Percentiles rank a stretch among this genome's conserved stretches.
Evolutionary conservation across 2,888 invertebrate genomes (phyloP).

Genomic region (Tenthredo distinguenda): DNA sequence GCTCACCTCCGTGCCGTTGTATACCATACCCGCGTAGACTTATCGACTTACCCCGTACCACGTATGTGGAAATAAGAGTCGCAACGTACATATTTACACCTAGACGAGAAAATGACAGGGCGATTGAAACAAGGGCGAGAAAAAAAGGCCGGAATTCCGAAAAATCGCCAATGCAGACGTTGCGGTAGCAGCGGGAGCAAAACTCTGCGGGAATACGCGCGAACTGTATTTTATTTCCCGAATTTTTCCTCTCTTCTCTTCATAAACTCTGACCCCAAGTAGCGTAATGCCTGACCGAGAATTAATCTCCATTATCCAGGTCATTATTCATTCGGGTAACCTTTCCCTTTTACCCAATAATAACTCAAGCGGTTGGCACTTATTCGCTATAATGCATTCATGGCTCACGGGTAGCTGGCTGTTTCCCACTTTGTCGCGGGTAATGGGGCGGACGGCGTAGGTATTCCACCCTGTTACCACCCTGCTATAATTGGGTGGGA

Average conservation of each 20-base stretch:
- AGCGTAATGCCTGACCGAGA: slow-evolving; percentile 33
- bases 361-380: slow-evolving; percentile 59
- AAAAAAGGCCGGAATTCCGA: background rate
- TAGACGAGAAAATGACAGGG: no score
- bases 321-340: slow-evolving; percentile 51
- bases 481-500: slow-evolving; percentile 51
- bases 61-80: no score
- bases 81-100: no score
- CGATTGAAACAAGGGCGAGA: background rate
- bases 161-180: background rate
- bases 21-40: background rate
- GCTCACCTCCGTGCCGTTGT: background rate
- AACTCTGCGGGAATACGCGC: background rate
- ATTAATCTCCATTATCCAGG: slow-evolving; percentile 45
- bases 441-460: slow-evolving; percentile 56
- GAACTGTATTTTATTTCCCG: background rate
- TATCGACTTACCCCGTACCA: no score
- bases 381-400: slow-evolving; percentile 60
- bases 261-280: slow-evolving; percentile 14
- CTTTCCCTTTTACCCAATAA: slow-evolving; percentile 56
- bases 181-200: background rate
- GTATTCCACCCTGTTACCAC: slow-evolving; percentile 33
- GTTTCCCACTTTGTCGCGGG: slow-evolving; percentile 56
- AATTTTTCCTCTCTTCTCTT: background rate
- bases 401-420: slow-evolving; percentile 56